These are phyloP conservation scores for Chloroceryle aenea DNA, from an alignment of 2,113 vertebrate genomes.

Conservation along the genomic window DNA sequence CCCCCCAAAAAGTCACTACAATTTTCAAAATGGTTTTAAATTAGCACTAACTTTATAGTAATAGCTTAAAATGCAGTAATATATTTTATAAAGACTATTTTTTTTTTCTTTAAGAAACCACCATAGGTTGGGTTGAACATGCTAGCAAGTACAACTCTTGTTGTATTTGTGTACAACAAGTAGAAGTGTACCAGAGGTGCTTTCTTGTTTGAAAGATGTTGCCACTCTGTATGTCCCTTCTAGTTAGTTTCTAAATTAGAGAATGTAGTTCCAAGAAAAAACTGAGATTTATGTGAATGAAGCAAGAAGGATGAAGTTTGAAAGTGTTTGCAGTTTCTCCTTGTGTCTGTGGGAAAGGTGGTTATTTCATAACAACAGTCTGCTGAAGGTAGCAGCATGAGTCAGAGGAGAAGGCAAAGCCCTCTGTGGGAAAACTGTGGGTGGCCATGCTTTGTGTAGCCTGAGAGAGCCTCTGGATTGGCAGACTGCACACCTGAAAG, in stretches of 20 bases:
- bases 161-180: too few relatives aligned
- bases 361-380: background rate
- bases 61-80: background rate
- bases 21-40: background rate
- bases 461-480: background rate
- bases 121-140: background rate
- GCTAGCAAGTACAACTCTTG: background rate
- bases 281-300: background rate
- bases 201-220: background rate
- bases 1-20: background rate
- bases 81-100: background rate
- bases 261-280: background rate
- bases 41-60: background rate
- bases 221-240: background rate
- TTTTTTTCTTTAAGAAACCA: background rate
- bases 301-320: background rate
- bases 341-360: background rate
- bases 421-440: background rate
- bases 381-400: slow-evolving; percentile 22
- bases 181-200: background rate
- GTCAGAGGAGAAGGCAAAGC: slow-evolving; percentile 9
- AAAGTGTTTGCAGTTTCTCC: background rate
- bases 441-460: background rate
- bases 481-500: background rate
- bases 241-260: background rate